These are phyloP conservation scores for Lichenostomus cassidix DNA, from an alignment of 2,113 vertebrate species.

Conservation along the genomic window DNA sequence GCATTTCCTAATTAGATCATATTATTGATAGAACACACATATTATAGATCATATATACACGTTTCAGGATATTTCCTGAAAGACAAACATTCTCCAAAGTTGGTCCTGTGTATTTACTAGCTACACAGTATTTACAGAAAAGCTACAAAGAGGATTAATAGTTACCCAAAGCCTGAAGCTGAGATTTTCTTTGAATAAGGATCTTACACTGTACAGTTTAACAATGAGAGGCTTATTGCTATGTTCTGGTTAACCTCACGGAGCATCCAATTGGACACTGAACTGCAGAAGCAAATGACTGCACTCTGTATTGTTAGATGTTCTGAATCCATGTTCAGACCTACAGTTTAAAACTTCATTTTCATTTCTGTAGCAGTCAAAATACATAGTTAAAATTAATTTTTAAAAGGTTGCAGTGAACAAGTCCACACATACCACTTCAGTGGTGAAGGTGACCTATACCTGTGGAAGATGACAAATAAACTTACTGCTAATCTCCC, in stretches of 20 bases:
- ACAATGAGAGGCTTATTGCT: neutral
- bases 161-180: neutral
- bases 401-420: neutral
- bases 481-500: neutral
- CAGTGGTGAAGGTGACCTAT: neutral
- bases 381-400: neutral
- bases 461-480: neutral
- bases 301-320: neutral
- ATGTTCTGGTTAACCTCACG: neutral
- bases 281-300: neutral
- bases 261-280: neutral
- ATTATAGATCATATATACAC: fast-evolving
- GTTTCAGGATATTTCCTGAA: neutral
- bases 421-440: neutral
- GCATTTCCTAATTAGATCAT: neutral
- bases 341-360: neutral
- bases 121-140: neutral
- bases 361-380: neutral
- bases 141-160: neutral
- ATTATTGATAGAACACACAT: neutral
- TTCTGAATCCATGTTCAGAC: neutral
- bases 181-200: neutral
- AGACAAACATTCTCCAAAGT: neutral
- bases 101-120: neutral
- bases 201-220: neutral